phyloP scores from a whole-genome alignment of 1,140 invertebrate species.

The Papilio aristodemus region DNA sequence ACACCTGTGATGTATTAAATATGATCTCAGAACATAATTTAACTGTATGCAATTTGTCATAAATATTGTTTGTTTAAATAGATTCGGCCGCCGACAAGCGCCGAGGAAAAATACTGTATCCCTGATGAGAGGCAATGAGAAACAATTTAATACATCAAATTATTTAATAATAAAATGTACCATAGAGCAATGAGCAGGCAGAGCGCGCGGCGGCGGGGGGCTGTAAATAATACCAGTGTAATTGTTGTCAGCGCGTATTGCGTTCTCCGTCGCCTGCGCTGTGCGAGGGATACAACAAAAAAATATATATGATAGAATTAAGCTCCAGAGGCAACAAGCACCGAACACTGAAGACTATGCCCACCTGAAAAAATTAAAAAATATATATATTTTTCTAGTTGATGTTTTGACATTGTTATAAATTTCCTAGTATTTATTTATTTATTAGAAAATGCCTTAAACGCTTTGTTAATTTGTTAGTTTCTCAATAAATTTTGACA shows the following conservation, averaged over 20 bases:
- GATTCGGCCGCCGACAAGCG: conserved; percentile 55
- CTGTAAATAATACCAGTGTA: conserved; percentile 68
- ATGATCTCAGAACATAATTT: conserved; percentile 80
- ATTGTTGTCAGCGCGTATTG: conserved; percentile 53
- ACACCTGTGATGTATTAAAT: conserved; percentile 81
- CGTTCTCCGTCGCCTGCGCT: conserved; percentile 22
- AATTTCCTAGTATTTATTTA: too few species aligned
- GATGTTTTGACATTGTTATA: too few species aligned
- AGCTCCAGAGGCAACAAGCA: conserved; percentile 58
- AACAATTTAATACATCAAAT: conserved; percentile 77
- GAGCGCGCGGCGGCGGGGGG: conserved; percentile 31
- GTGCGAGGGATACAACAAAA: conserved; percentile 61
- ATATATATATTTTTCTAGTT: too few species aligned
- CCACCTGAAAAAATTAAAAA: neutral
- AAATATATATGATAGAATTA: conserved; percentile 47
- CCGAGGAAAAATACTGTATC: conserved; percentile 49
- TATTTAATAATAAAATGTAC: conserved; percentile 22
- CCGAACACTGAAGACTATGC: conserved; percentile 33
- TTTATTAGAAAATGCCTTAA: too few species aligned
- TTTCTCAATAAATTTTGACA: too few species aligned
- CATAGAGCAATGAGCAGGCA: neutral
- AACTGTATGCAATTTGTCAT: conserved; percentile 76
- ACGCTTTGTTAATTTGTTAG: too few species aligned
- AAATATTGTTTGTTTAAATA: conserved; percentile 71
- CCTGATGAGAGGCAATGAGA: conserved; percentile 59